Percentiles rank a stretch among this genome's conserved stretches.
These are phyloP conservation scores for Ophion ellenae DNA, from an alignment of 2,888 invertebrate genomes.

Conservation along the genomic window DNA sequence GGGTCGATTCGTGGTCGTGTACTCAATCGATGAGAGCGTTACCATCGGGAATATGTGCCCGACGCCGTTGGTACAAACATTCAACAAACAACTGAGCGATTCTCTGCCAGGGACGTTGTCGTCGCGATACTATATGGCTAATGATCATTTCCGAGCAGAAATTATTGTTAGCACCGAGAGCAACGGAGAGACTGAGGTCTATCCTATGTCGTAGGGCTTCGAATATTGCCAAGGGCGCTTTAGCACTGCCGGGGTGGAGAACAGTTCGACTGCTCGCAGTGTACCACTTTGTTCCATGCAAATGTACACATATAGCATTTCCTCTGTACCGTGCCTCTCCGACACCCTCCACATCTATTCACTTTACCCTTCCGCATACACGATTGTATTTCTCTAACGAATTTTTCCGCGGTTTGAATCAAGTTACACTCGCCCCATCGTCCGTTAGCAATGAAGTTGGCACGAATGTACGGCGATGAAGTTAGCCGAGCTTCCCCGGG, in stretches of 20 bases:
- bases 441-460: conserved; percentile 50
- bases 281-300: not conserved
- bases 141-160: conserved; percentile 62
- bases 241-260: conserved; percentile 7
- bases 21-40: conserved; percentile 47
- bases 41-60: conserved; percentile 35
- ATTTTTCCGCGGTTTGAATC: conserved; percentile 43
- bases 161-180: conserved; percentile 56
- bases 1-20: conserved; percentile 56
- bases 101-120: conserved; percentile 48
- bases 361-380: not conserved
- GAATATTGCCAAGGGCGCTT: conserved; percentile 47
- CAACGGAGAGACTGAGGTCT: conserved; percentile 12
- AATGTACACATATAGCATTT: not conserved
- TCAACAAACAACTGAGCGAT: conserved; percentile 50
- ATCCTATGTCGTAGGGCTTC: not conserved
- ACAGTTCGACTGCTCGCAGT: conserved; percentile 28
- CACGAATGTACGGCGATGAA: conserved; percentile 16
- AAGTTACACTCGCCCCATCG: conserved; percentile 54
- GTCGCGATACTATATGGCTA: conserved; percentile 60
- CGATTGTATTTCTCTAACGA: conserved; percentile 57
- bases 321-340: not conserved
- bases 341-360: conserved; percentile 4
- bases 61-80: conserved; percentile 51
- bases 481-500: conserved; percentile 36